Percentiles rank a stretch among this genome's conserved stretches.
These are phyloP conservation scores for Ptiloglossa arizonensis DNA, from an alignment of 1,140 invertebrate species.

Conservation along the genomic window DNA sequence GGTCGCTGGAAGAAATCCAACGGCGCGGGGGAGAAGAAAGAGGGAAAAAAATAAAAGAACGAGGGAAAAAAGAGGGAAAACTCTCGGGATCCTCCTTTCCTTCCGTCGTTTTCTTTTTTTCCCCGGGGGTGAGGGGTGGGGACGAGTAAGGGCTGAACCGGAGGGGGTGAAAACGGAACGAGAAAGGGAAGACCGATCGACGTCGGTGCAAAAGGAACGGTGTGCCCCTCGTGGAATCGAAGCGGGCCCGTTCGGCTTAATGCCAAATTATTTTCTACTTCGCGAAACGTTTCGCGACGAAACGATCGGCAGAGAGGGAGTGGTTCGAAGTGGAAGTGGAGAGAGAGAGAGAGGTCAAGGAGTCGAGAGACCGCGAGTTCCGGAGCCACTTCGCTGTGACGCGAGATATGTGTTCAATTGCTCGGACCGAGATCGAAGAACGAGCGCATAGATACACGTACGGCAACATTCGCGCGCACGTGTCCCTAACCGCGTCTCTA, in stretches of 20 bases:
- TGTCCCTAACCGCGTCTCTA: too few species aligned
- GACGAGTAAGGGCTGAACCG: background rate
- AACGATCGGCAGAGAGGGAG: too few species aligned
- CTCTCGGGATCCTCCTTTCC: conserved; percentile 3
- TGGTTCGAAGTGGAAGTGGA: conserved; percentile 8
- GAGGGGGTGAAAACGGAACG: conserved; percentile 16
- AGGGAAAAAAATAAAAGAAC: background rate
- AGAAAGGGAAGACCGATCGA: conserved; percentile 55
- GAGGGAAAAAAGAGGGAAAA: background rate
- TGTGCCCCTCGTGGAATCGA: conserved; percentile 52
- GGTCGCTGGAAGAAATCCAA: conserved; percentile 52
- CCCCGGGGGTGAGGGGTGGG: background rate
- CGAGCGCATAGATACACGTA: too few species aligned
- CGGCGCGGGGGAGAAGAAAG: background rate
- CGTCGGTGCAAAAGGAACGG: conserved; percentile 56
- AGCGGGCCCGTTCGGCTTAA: conserved; percentile 61
- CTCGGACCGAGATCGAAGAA: conserved; percentile 19
- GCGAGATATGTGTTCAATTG: conserved; percentile 60
- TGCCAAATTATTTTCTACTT: conserved; percentile 69
- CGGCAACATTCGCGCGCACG: too few species aligned
- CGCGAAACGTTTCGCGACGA: conserved; percentile 31
- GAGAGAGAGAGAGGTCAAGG: conserved; percentile 7
- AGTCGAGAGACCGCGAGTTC: conserved; percentile 38
- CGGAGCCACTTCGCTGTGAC: conserved; percentile 46
- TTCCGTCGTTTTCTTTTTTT: background rate